Percentiles rank a stretch among this genome's conserved stretches.
phyloP scores from a whole-genome alignment of 2,113 vertebrate species.

The Odontesthes bonariensis region DNA sequence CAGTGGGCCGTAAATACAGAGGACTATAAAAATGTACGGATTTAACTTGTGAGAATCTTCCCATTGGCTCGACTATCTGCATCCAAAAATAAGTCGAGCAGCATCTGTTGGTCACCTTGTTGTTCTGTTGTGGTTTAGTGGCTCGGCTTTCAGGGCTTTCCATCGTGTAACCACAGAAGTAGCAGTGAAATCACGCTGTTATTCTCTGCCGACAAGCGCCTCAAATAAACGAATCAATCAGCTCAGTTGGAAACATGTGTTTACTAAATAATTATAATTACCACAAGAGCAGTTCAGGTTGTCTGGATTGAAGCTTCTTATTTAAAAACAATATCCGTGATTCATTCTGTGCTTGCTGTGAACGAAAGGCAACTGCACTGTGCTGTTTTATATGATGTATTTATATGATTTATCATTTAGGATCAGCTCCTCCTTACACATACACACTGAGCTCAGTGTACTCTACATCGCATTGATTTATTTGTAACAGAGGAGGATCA shows the following conservation, averaged over 20 bases:
- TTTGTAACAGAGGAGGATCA: neutral
- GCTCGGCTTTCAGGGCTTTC: too few relatives aligned
- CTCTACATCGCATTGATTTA: neutral
- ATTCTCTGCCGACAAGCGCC: neutral
- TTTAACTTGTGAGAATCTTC: too few relatives aligned
- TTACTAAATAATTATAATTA: neutral
- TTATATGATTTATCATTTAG: neutral
- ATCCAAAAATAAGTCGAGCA: too few relatives aligned
- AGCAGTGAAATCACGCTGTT: neutral
- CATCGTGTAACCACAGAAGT: neutral
- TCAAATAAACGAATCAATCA: neutral
- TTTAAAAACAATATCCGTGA: too few relatives aligned
- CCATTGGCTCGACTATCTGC: too few relatives aligned
- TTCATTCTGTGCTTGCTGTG: neutral
- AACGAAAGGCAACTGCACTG: neutral
- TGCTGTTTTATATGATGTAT: accelerated
- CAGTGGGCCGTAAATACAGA: too few relatives aligned
- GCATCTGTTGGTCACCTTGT: too few relatives aligned
- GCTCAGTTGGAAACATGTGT: neutral
- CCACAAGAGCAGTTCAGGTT: accelerated
- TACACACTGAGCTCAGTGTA: neutral
- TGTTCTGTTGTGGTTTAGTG: too few relatives aligned
- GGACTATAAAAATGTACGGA: too few relatives aligned
- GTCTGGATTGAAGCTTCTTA: neutral
- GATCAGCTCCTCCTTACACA: neutral